Evolutionary conservation across 2,888 invertebrate species (phyloP).

Genomic region (Xiphydria camelus): DNA sequence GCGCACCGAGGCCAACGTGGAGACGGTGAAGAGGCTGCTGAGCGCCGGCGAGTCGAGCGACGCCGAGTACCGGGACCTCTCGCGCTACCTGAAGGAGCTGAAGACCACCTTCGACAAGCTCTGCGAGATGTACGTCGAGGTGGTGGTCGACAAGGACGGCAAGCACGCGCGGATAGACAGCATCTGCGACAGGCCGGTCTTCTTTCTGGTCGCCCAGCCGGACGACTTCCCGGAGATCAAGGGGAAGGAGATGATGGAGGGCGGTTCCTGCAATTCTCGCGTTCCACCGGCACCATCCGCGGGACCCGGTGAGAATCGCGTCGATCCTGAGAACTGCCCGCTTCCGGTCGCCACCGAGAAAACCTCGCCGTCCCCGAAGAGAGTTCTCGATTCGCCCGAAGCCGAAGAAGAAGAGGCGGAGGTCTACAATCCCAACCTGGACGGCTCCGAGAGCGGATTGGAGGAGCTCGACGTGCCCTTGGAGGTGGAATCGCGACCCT

Average conservation of each 20-base stretch:
- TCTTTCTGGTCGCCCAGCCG: constrained; percentile 63
- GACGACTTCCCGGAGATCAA: constrained; percentile 60
- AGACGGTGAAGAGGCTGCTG: constrained; percentile 37
- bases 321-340: too few species aligned
- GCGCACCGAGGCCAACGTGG: constrained; percentile 40
- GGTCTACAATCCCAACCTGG: constrained; percentile 30
- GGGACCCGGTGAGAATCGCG: not conserved
- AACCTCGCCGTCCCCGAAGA: constrained; percentile 1
- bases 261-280: not conserved
- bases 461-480: constrained; percentile 11
- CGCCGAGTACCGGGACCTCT: constrained; percentile 27
- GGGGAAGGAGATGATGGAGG: constrained; percentile 38
- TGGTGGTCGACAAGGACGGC: constrained; percentile 59
- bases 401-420: constrained; percentile 28
- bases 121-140: constrained; percentile 60
- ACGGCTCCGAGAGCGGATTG: constrained; percentile 22
- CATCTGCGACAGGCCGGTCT: constrained; percentile 62
- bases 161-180: constrained; percentile 51
- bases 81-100: constrained; percentile 43
- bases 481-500: constrained; percentile 34
- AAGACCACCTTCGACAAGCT: constrained; percentile 58
- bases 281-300: not conserved
- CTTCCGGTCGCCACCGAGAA: too few species aligned
- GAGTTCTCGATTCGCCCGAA: constrained; percentile 10
- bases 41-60: constrained; percentile 24